Evolutionary conservation across 2,888 invertebrate genomes (phyloP).

Genomic region (Opisthograptis luteolata): DNA sequence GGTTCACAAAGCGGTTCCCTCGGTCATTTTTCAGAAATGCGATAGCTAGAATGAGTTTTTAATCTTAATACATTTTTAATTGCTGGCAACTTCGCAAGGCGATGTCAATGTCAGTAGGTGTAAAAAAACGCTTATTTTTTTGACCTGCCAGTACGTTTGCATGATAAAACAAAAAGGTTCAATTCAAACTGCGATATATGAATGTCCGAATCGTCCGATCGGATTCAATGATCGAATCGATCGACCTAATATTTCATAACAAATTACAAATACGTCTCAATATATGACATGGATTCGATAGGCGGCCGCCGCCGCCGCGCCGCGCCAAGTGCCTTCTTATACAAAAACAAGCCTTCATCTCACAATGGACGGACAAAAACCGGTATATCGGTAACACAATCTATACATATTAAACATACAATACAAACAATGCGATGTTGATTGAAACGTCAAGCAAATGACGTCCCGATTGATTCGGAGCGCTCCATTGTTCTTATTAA

Average conservation of each 20-base stretch:
- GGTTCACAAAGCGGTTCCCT: constrained; percentile 31
- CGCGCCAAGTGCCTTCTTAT: constrained; percentile 48
- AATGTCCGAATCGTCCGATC: constrained; percentile 30
- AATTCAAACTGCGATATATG: constrained; percentile 22
- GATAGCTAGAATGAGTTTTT: constrained; percentile 39
- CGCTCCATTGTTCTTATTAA: constrained; percentile 77
- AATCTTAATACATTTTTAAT: constrained; percentile 46
- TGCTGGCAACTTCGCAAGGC: constrained; percentile 33
- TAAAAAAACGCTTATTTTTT: not conserved
- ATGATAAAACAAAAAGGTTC: constrained; percentile 15
- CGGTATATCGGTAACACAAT: constrained; percentile 83
- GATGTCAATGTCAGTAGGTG: not conserved
- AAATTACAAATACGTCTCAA: constrained; percentile 69
- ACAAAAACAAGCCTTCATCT: constrained; percentile 67
- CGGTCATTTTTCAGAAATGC: constrained; percentile 47
- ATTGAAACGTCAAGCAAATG: constrained; percentile 82
- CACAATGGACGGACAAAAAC: constrained; percentile 64
- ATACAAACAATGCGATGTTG: constrained; percentile 82
- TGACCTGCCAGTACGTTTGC: constrained; percentile 18
- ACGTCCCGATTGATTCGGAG: constrained; percentile 76
- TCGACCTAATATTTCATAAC: constrained; percentile 67
- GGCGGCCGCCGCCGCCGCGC: constrained; percentile 42
- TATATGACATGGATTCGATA: constrained; percentile 54
- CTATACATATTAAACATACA: constrained; percentile 80
- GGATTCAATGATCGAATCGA: constrained; percentile 42